Conservation (phyloP, 1,140 invertebrate species). For the Maniola jurtina region DNA sequence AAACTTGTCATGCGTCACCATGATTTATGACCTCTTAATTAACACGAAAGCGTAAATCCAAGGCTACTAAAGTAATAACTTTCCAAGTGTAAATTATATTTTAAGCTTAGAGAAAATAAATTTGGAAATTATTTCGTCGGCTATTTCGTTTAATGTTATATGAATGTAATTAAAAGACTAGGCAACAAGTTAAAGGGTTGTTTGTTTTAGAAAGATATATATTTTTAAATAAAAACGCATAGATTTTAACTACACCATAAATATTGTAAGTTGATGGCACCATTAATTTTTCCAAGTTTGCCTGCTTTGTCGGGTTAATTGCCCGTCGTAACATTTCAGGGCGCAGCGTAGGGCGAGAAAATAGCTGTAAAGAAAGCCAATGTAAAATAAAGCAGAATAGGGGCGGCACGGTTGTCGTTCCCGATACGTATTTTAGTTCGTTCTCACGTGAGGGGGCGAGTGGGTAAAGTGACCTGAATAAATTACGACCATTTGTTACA, state of each 20-base stretch:
- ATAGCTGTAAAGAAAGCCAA: slow-evolving; percentile 24
- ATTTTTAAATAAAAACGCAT: too few relatives aligned
- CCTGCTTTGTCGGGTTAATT: slow-evolving; percentile 28
- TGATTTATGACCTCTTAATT: slow-evolving; percentile 27
- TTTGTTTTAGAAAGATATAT: too few relatives aligned
- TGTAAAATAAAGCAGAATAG: slow-evolving; percentile 16
- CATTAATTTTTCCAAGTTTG: slow-evolving; percentile 9
- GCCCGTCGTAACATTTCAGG: slow-evolving; percentile 35
- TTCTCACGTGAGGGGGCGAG: slow-evolving; percentile 4
- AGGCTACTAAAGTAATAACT: slow-evolving; percentile 2
- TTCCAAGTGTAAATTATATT: not conserved
- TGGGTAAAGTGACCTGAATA: slow-evolving; percentile 12
- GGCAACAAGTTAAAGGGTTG: too few relatives aligned
- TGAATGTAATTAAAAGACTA: too few relatives aligned
- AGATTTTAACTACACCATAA: not conserved
- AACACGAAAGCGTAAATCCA: slow-evolving; percentile 10
- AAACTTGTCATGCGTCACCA: slow-evolving; percentile 15
- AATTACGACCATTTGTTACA: not conserved
- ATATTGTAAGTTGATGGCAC: slow-evolving; percentile 5
- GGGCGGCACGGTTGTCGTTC: slow-evolving; percentile 15
- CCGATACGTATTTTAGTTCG: slow-evolving; percentile 9
- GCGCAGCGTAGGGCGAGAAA: slow-evolving; percentile 25
- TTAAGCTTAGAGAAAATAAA: not conserved
- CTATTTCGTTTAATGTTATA: too few relatives aligned
- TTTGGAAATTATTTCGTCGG: too few relatives aligned